Percentiles rank a stretch among this genome's conserved stretches.
phyloP scores from a whole-genome alignment of 1,140 invertebrate genomes.

The Drosophila nebulosa region DNA sequence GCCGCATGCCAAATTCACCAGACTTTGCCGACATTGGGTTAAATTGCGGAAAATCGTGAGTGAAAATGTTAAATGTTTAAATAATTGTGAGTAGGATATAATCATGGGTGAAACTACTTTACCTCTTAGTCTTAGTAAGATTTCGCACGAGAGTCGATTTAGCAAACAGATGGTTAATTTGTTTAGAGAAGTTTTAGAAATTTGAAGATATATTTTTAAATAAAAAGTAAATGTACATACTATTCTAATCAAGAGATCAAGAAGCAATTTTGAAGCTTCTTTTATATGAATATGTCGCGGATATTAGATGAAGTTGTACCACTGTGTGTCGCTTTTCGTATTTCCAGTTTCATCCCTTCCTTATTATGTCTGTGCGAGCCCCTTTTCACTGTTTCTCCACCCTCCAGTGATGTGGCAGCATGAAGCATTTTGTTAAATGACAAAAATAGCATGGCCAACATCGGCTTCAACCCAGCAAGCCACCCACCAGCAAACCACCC shows the following conservation, averaged over 20 bases:
- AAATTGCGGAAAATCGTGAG: neutral
- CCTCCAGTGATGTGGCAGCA: constrained; percentile 15
- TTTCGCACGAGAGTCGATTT: too few relatives aligned
- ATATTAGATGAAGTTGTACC: neutral
- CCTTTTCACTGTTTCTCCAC: neutral
- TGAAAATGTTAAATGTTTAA: neutral
- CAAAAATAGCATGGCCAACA: constrained; percentile 8
- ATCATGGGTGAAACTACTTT: neutral
- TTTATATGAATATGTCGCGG: too few relatives aligned
- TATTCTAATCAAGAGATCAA: too few relatives aligned
- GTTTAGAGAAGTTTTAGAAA: too few relatives aligned
- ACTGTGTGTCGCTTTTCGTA: neutral
- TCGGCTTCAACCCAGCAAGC: constrained; percentile 29
- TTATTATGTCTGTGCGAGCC: neutral
- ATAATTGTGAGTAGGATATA: neutral
- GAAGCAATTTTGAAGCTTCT: too few relatives aligned
- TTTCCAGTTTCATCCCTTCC: neutral
- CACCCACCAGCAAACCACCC: constrained; percentile 31
- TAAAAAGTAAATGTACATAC: too few relatives aligned
- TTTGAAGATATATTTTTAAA: too few relatives aligned
- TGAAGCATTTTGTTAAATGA: constrained; percentile 1
- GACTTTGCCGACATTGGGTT: constrained; percentile 14
- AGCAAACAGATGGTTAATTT: too few relatives aligned
- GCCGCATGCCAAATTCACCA: constrained; percentile 36
- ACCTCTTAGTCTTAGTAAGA: too few relatives aligned